A percentile compares a stretch with the other conserved stretches of the same genome.
These are phyloP conservation scores for Oreochromis tanganicae DNA, from an alignment of 2,113 vertebrate genomes.

Conservation along the genomic window DNA sequence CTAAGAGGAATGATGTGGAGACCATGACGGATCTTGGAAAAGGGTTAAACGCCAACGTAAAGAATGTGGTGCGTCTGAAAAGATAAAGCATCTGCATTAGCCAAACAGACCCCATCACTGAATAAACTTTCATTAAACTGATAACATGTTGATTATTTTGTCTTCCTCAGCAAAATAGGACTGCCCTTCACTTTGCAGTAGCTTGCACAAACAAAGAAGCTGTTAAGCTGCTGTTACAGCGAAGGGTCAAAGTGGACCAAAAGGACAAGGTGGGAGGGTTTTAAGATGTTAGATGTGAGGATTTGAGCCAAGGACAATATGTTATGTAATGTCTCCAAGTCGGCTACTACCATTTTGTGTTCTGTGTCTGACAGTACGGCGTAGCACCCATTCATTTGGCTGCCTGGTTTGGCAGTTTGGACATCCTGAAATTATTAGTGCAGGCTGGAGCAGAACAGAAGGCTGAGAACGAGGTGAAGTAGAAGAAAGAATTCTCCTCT, in stretches of 20 bases:
- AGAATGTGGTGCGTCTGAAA: conserved; percentile 75
- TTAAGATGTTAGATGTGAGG: background rate
- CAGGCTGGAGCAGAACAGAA: conserved; percentile 84
- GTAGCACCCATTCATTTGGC: conserved; percentile 84
- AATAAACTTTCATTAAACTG: background rate
- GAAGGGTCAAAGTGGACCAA: conserved; percentile 83
- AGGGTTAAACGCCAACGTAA: conserved; percentile 79
- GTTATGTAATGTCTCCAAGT: background rate
- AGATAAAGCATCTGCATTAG: background rate
- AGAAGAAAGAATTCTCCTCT: background rate
- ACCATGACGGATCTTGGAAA: conserved; percentile 74
- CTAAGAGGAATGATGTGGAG: conserved; percentile 81
- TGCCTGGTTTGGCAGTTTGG: conserved; percentile 85
- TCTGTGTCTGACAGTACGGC: conserved; percentile 71
- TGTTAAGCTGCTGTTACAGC: conserved; percentile 78
- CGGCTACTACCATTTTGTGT: background rate
- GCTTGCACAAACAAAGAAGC: conserved; percentile 74
- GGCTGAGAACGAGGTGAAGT: conserved; percentile 75
- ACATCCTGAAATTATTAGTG: conserved; percentile 82
- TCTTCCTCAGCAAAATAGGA: conserved; percentile 74
- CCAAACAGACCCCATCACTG: background rate
- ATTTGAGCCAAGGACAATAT: background rate
- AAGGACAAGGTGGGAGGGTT: conserved; percentile 79
- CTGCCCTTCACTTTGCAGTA: conserved; percentile 84
- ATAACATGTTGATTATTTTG: background rate